Conservation (phyloP, 2,113 vertebrate species). For the Zosterops japonicus region DNA sequence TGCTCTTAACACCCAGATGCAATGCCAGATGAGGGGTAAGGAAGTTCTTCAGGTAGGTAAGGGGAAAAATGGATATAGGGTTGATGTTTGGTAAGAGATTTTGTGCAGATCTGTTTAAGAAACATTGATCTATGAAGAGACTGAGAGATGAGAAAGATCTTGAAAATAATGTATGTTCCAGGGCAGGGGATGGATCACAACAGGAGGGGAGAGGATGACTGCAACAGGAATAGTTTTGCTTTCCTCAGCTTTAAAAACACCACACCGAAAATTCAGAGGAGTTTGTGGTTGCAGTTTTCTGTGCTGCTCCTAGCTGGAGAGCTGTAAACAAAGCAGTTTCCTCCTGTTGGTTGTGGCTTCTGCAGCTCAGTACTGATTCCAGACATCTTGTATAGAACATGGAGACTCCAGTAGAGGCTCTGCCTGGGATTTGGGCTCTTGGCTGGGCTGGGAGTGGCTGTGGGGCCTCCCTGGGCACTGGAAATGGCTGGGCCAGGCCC, state of each 20-base stretch:
- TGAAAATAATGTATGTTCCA: background rate
- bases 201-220: background rate
- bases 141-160: background rate
- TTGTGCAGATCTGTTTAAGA: background rate
- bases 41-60: background rate
- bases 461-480: background rate
- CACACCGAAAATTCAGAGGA: too few relatives aligned
- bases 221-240: background rate
- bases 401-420: accelerated
- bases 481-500: background rate
- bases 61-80: too few relatives aligned
- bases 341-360: accelerated
- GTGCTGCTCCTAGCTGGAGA: background rate
- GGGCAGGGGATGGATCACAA: background rate
- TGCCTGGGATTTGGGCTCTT: background rate
- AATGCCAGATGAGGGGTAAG: background rate
- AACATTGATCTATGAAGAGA: background rate
- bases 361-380: background rate
- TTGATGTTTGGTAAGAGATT: background rate
- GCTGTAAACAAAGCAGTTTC: background rate
- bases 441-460: background rate
- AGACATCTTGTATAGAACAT: background rate
- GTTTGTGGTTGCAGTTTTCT: background rate
- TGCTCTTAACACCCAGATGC: background rate
- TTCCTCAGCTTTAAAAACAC: background rate